Conservation (phyloP, 1,140 invertebrate genomes). For the Holotrichia oblita region DNA sequence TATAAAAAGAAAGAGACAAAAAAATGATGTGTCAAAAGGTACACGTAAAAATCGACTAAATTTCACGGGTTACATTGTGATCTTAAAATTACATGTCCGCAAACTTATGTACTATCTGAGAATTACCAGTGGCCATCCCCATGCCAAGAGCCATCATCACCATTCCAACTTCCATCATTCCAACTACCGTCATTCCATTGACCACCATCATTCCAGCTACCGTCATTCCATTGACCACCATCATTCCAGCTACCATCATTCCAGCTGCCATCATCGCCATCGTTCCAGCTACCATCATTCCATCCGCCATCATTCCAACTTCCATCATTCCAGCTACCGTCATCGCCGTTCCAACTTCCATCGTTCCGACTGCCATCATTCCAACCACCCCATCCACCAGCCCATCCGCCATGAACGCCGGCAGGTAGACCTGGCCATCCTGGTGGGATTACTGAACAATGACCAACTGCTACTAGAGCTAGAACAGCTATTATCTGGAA, state of each 20-base stretch:
- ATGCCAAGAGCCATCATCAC: slow-evolving; percentile 11
- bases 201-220: slow-evolving; percentile 28
- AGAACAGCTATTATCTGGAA: background rate
- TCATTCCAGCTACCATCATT: slow-evolving; percentile 22
- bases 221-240: slow-evolving; percentile 1
- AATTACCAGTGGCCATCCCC: slow-evolving; percentile 18
- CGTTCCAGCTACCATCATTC: slow-evolving; percentile 17
- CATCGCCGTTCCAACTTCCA: background rate
- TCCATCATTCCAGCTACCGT: slow-evolving; percentile 11
- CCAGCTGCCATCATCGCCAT: slow-evolving; percentile 1
- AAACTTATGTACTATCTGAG: background rate
- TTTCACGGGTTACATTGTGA: too few relatives aligned
- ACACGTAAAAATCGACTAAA: background rate
- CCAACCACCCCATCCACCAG: background rate
- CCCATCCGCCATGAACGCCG: background rate
- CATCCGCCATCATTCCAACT: slow-evolving; percentile 7
- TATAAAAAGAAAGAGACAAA: background rate
- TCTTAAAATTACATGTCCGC: background rate
- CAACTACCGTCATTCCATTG: slow-evolving; percentile 30
- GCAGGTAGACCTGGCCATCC: slow-evolving; percentile 10
- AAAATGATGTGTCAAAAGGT: background rate
- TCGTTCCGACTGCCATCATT: background rate
- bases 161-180: slow-evolving; percentile 28
- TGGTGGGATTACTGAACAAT: slow-evolving; percentile 2
- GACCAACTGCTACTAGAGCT: background rate